Evolutionary conservation across 2,797 vertebrate genomes (phyloP), one percentile per base, ranked within the genome.

Genomic region (Danio kyathit): DNA sequence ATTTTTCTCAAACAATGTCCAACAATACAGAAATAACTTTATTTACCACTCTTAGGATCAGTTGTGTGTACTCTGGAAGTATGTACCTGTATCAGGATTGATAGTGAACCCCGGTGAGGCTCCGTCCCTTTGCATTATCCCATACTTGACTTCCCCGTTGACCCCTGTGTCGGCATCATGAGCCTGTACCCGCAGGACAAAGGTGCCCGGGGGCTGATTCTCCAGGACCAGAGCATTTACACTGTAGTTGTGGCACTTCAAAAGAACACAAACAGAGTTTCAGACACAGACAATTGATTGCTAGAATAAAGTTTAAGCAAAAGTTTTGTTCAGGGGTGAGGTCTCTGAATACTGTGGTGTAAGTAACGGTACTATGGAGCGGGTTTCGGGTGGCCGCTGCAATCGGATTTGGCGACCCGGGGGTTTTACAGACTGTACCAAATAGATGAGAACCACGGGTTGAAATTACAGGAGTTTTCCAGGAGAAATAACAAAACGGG

Each of bases 71-170:
- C 59, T 44, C 49, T 38, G 29, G 11, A 56, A 76, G 44, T 29
- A 29, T 29, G 29, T 84, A 97, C 96, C 96, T 78, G 95, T 95
- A 86, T 95, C 91, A 0, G 94, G 86, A 57, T 96, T 89, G 44
- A 97, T 96, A 88, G 85, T 87, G 76, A 97, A 97, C 16, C 93
- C 93, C 0, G 94, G 92, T 1, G 92, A 93, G 66, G 93, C 86
- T 0, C 95, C 95, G 0, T 96, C 94, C 64, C 94, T 88, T 85
- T 95, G 92, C 95, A 97, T 96, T 89, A 97, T 94, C 60, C 96
- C 94, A 0, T 97, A 97, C 29, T 93, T 96, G 87, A 97, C 95
- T 87, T 95, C 91, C 79, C 96, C 96, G 0, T 97, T 97, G 64
- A 95, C 67, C 0, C 96, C 96, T 0, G 92, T 93, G 88, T 97